Base-by-base conservation (phyloP, 2,888 invertebrate genomes). In the Calliphora vomitoria region DNA sequence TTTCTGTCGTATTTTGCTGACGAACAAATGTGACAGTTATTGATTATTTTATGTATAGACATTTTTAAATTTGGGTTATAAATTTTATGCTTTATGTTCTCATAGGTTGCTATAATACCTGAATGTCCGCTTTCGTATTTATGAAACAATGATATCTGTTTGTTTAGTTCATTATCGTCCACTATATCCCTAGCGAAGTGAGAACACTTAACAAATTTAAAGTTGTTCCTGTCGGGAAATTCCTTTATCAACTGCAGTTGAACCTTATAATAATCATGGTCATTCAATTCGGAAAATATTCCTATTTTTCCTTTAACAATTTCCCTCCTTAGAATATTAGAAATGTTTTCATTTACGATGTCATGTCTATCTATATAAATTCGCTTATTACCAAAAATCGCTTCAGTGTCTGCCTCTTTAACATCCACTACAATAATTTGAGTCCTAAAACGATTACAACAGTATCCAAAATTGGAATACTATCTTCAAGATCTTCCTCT, bases 101-200 rank as follows among this genome's bases (percentile, higher is more conserved):
- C 74, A 64, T 81, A 85, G 50, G 86, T 85, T 69, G 80, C 80
- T 10, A 68, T 62, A 58, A 80, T 81, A 10, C 72, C 88, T 55
- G 82, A 66, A 53, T 88, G 85, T 18, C 87, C 90, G 76, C 75
- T 71, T 82, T 90, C 90, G 15, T 78, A 18, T 72, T 79, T 74
- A 58, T 88, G 85, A 68, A 86, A 82, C 11, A 84, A 58, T 53
- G 79, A 50, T 64, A 89, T 88, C 25, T 85, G 38, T 79, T 84
- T 79, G 8, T 75, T 47, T 35, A 87, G 71, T 60, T 84, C 76
- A 25, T 82, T 58, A 6, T 66, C 38, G 6, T 60, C 15, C 31
- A n/a, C 62, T n/a, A 68, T 83, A 68, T 80, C 47, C n/a, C 76
- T 8, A 84, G 53, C 38, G 72, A 82, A 44, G 20, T 66, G 20